Evolutionary conservation across 2,113 vertebrate species (phyloP), one percentile per base, ranked within the genome.

Genomic region (Lamprotornis superbus): DNA sequence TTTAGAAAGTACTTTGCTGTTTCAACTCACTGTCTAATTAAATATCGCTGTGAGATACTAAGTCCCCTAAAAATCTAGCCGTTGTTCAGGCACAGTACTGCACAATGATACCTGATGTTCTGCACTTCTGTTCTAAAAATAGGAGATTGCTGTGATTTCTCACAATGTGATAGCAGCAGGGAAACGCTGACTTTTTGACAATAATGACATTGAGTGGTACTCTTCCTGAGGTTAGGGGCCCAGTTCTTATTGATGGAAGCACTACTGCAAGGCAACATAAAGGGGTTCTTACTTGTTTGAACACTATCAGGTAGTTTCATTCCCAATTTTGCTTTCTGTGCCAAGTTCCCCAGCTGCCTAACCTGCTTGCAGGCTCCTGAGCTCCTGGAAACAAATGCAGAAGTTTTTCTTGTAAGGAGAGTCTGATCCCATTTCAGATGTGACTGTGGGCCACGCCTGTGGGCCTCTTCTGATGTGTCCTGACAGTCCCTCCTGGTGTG

Each of bases 51-150:
- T 79, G 64, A 37, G 22, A 77, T 33, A 67, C 40, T 49, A 78
- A 84, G 49, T 81, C 13, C 27, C 65, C 75, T 64, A 44, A 90
- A 91, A 91, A 82, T 11, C 40, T 5, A 91, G 76, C 64, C 80
- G 82, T 57, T 96, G 55, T 74, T 78, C 46, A 93, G 91, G 83
- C 81, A 67, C 30, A 78, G 31, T 44, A 70, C 56, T 81, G 61
- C 74, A 83, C 77, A 85, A 69, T 24, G 49, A 19, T 56, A 76
- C 12, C 63, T 89, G 85, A 46, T 64, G 91, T 86, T 90, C 60
- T 74, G 47, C 53, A 49, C 67, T 94, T 46, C 53, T 87, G 15
- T 92, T 95, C 84, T 92, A 92, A 85, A 96, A 93, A 94, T 63
- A 89, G 69, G n/a, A 47, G 81, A 85, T 77, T 88, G 89, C 84